A percentile compares a stretch with the other conserved stretches of the same genome.
Conservation (phyloP, 2,797 vertebrate species). For the Hypotaenidia okinawae region DNA sequence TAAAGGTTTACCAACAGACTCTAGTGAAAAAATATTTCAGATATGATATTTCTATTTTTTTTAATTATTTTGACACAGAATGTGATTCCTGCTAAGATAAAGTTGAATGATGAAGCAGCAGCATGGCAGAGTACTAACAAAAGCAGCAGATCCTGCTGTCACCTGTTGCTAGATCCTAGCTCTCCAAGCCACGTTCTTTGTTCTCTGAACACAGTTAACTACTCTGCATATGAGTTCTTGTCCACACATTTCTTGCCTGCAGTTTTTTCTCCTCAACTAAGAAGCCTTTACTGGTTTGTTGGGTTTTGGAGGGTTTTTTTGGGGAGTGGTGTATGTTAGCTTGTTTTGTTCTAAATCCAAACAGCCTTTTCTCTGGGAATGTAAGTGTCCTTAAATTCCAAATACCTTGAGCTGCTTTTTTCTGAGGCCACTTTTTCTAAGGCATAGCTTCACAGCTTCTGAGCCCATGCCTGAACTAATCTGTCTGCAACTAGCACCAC, state of each 20-base stretch:
- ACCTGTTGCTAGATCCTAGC: not conserved
- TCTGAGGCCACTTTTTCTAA: not conserved
- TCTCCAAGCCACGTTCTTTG: not conserved
- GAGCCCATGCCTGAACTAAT: not conserved
- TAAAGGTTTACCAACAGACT: not conserved
- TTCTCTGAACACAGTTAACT: not conserved
- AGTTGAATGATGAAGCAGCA: not conserved
- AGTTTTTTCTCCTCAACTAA: not conserved
- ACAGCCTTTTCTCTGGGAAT: not conserved
- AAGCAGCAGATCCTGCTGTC: not conserved
- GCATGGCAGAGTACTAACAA: not conserved
- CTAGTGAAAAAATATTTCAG: not conserved
- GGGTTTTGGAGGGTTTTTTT: rapidly evolving
- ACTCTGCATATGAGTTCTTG: rapidly evolving
- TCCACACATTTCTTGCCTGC: not conserved
- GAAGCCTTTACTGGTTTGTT: not conserved
- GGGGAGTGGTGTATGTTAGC: not conserved
- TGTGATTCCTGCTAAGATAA: not conserved
- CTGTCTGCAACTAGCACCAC: not conserved
- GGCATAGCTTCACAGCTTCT: not conserved
- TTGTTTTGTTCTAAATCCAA: not conserved
- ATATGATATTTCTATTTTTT: not conserved
- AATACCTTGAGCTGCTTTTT: not conserved
- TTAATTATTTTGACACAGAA: not conserved
- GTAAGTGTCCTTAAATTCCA: not conserved